phyloP scores from a whole-genome alignment of 2,888 invertebrate species.

The Imbricaverruca yamaguchii region DNA sequence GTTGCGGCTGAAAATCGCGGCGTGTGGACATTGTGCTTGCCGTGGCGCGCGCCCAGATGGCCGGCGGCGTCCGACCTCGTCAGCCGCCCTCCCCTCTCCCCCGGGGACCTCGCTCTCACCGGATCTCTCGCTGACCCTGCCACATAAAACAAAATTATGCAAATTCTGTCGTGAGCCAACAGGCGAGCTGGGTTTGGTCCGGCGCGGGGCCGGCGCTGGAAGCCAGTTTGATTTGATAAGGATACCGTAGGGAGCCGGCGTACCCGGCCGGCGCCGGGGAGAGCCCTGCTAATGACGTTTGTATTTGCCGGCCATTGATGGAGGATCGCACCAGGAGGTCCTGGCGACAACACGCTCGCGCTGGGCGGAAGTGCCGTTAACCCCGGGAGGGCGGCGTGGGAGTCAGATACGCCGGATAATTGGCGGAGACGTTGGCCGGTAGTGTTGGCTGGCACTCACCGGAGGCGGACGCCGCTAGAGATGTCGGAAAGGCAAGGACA shows the following conservation, averaged over 20 bases:
- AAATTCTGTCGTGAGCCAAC: background rate
- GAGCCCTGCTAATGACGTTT: background rate
- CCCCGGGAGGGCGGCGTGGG: no score
- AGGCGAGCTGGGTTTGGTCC: background rate
- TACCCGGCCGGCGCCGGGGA: background rate
- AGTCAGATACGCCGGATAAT: no score
- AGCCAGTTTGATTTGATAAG: background rate
- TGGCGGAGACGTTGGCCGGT: no score
- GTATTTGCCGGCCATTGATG: slow-evolving; percentile 10
- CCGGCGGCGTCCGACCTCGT: background rate
- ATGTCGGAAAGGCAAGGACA: no score
- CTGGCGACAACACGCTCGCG: no score
- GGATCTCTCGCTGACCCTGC: background rate
- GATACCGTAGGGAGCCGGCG: background rate
- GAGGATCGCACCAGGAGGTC: background rate
- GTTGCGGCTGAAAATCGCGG: no score
- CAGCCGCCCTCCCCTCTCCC: background rate
- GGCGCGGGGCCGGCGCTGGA: background rate
- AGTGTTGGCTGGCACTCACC: no score
- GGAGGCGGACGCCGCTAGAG: no score
- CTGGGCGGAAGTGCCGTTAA: no score
- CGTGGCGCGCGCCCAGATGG: background rate
- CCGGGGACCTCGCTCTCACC: background rate
- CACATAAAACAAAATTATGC: slow-evolving; percentile 18
- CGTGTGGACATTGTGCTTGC: no score